Base-by-base conservation (phyloP, 2,888 invertebrate genomes). In the Phyllotreta cruciferae region DNA sequence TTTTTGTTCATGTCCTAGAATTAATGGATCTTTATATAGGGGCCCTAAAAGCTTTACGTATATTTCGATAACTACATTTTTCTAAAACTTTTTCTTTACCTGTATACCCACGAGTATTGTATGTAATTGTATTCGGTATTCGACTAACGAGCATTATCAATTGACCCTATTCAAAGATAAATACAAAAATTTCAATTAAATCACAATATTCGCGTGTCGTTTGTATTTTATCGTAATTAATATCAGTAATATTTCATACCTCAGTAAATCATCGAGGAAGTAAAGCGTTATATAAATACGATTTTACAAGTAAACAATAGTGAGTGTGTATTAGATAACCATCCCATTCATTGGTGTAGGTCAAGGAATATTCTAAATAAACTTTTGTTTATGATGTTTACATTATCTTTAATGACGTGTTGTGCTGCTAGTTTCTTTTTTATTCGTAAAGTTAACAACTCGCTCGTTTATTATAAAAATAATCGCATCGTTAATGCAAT, bases 1-100 rank as follows among this genome's bases (percentile, higher is more conserved):
- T 63, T 63, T 62, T 63, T 63, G 54, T 63, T 58, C 63, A 53
- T 54, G 63, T 58, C 54, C 47, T 58, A 58, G 63, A 62, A 58
- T 58, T 63, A 63, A 63, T 54, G 63, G 56, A 10, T 49, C 49
- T 44, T 45, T 53, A 57, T 54, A 53, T 53, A 53, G 49, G 54
- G 54, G 36, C 41, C 47, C 49, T 58, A 47, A 56, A 58, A 63
- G 54, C 58, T 3, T 53, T 37, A 35, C 36, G 36, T 49, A 39
- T 54, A 45, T 62, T 52, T 60, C 11, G 55, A 35, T 55, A 9
- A 24, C 24, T 24, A 4, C 24, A 24, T 24, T 24, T 24, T 24
- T 10, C 1, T 11, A 10, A 11, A 10, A 41, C 11, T 41, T 41
- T n/a, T n/a, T n/a, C 2, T 24, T 24, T 24, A 24, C 24, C 24